These are phyloP conservation scores for Crenuchus spilurus DNA, from an alignment of 2,797 vertebrate species.

Conservation along the genomic window DNA sequence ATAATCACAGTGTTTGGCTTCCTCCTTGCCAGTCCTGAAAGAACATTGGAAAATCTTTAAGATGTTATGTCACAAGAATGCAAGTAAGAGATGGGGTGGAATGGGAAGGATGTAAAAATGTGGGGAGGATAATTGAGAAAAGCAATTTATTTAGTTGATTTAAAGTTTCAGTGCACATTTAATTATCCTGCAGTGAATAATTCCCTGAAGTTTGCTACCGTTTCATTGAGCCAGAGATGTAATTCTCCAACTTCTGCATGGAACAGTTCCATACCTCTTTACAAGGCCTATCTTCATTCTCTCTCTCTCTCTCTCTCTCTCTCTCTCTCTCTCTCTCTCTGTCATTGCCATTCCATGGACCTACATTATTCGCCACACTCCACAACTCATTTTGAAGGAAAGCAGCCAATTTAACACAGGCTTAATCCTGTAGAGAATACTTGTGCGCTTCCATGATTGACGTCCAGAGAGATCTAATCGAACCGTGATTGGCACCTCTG, in stretches of 20 bases:
- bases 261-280: slow-evolving; percentile 43
- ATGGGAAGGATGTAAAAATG: slow-evolving; percentile 31
- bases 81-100: background rate
- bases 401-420: slow-evolving; percentile 76
- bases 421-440: slow-evolving; percentile 75
- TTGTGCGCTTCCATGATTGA: slow-evolving; percentile 68
- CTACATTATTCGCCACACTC: slow-evolving; percentile 64
- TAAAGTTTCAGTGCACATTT: slow-evolving; percentile 77
- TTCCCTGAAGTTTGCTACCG: slow-evolving; percentile 69
- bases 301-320: slow-evolving; percentile 3
- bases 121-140: slow-evolving; percentile 73
- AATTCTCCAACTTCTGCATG: slow-evolving; percentile 71
- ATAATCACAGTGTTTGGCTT: background rate
- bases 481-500: slow-evolving; percentile 70
- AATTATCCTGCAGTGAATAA: slow-evolving; percentile 74
- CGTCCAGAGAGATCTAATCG: slow-evolving; percentile 71
- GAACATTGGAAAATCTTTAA: background rate
- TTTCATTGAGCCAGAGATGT: slow-evolving; percentile 63
- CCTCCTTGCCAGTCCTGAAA: background rate
- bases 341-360: slow-evolving; percentile 44
- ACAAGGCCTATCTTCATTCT: slow-evolving; percentile 66
- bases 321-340: background rate
- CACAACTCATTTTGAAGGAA: slow-evolving; percentile 66
- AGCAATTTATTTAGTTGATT: slow-evolving; percentile 78
- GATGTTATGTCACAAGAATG: slow-evolving; percentile 16